Conservation (phyloP, 1,140 invertebrate species). For the Hyles euphorbiae region DNA sequence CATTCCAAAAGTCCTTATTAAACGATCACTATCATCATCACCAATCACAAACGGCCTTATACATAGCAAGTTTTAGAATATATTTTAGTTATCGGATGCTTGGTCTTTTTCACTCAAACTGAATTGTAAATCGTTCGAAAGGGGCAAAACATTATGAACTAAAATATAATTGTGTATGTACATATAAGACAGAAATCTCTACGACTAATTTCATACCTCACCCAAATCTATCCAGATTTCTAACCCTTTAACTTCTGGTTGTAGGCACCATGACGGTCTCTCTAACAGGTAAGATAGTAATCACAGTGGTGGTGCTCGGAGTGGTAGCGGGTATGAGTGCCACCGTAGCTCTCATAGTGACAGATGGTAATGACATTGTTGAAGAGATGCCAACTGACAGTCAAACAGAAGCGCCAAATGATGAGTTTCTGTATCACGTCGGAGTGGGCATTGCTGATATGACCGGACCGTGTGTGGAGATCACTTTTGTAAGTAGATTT, state of each 20-base stretch:
- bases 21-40: too few species aligned
- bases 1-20: too few species aligned
- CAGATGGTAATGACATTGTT: conserved; percentile 13
- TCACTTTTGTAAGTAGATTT: conserved; percentile 87
- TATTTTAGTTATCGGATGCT: too few species aligned
- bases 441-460: conserved; percentile 90
- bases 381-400: not conserved
- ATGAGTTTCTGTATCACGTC: conserved; percentile 55
- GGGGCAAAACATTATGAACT: too few species aligned
- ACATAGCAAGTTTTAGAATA: too few species aligned
- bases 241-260: not conserved
- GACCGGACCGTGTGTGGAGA: conserved; percentile 93
- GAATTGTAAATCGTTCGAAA: too few species aligned
- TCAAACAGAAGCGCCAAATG: conserved; percentile 7
- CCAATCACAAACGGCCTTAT: too few species aligned
- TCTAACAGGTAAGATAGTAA: conserved; percentile 39
- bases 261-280: conserved; percentile 39
- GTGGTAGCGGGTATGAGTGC: conserved; percentile 43
- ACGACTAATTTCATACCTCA: too few species aligned
- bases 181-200: too few species aligned
- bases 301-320: conserved; percentile 24
- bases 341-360: conserved; percentile 36
- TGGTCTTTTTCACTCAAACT: too few species aligned
- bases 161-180: too few species aligned
- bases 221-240: too few species aligned